phyloP scores from a whole-genome alignment of 2,888 invertebrate species.

The Cyclophora punctaria region DNA sequence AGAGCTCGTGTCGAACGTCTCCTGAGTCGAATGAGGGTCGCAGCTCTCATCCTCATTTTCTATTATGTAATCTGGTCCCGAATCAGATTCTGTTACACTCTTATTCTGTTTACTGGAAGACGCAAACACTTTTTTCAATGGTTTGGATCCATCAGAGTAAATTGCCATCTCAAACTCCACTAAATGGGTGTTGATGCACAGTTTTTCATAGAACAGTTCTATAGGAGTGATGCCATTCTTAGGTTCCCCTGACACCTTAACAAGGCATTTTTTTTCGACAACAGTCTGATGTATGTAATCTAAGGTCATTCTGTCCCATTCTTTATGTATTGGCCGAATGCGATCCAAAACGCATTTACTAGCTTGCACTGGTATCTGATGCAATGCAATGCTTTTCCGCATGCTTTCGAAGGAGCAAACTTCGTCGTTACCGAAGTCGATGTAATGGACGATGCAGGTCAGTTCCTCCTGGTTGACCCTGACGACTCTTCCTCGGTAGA shows the following conservation, averaged over 20 bases:
- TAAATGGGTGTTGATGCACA: constrained; percentile 64
- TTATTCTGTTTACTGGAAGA: constrained; percentile 12
- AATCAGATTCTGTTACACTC: constrained; percentile 28
- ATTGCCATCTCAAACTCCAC: constrained; percentile 60
- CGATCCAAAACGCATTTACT: constrained; percentile 73
- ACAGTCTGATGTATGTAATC: constrained; percentile 77
- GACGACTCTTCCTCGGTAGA: constrained; percentile 81
- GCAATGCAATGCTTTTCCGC: constrained; percentile 76
- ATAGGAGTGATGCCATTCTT: constrained; percentile 44
- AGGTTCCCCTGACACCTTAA: constrained; percentile 57
- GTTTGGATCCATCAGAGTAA: constrained; percentile 48
- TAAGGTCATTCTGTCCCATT: constrained; percentile 71
- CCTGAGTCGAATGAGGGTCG: constrained; percentile 20
- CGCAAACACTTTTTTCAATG: constrained; percentile 36
- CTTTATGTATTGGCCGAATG: constrained; percentile 37
- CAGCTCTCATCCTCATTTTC: constrained; percentile 32
- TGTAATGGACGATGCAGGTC: constrained; percentile 77
- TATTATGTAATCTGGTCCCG: constrained; percentile 50
- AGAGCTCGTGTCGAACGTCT: constrained; percentile 30
- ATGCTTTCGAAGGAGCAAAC: constrained; percentile 72
- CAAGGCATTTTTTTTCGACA: constrained; percentile 72
- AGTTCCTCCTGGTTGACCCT: constrained; percentile 50
- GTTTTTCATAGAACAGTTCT: constrained; percentile 49
- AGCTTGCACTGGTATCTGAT: constrained; percentile 80
- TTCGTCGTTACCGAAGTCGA: constrained; percentile 91